phyloP scores from a whole-genome alignment of 2,888 invertebrate species.

The Acronicta leporina region DNA sequence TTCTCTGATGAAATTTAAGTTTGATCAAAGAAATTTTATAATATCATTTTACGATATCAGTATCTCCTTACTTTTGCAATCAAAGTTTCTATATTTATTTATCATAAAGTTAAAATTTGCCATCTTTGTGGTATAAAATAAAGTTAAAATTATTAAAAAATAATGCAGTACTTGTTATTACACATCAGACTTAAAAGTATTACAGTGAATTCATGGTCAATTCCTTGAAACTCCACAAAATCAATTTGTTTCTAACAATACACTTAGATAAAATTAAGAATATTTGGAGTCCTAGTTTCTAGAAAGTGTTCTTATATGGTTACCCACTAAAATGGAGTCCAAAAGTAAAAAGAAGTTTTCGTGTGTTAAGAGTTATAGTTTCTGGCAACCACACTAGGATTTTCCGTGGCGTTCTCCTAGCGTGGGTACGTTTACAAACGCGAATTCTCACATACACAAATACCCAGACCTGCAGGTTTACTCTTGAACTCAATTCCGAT shows the following conservation, averaged over 20 bases:
- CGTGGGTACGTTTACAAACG: too few species aligned
- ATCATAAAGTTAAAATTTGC: slow-evolving; percentile 6
- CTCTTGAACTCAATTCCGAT: too few species aligned
- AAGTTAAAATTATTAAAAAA: slow-evolving; percentile 16
- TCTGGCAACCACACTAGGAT: too few species aligned
- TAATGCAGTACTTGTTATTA: slow-evolving; percentile 27
- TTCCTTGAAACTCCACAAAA: slow-evolving; percentile 21
- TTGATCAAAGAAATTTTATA: too few species aligned
- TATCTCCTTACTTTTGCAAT: slow-evolving; percentile 21
- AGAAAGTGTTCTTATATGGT: slow-evolving; percentile 1
- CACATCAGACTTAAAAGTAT: slow-evolving; percentile 45
- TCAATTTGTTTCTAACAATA: slow-evolving; percentile 29
- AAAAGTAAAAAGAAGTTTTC: too few species aligned
- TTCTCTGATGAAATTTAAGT: too few species aligned
- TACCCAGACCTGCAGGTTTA: too few species aligned
- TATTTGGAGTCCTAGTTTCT: slow-evolving; percentile 29
- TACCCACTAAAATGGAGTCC: slow-evolving; percentile 4
- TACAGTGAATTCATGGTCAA: slow-evolving; percentile 15
- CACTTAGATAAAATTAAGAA: slow-evolving; percentile 16
- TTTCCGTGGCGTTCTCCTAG: too few species aligned
- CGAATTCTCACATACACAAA: too few species aligned
- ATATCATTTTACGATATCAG: too few species aligned
- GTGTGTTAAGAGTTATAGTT: too few species aligned
- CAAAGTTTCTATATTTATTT: slow-evolving; percentile 3
- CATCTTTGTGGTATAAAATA: too few species aligned